A percentile compares a stretch with the other conserved stretches of the same genome.
These are phyloP conservation scores for Lymantria dispar DNA, from an alignment of 2,888 invertebrate species.

Conservation along the genomic window DNA sequence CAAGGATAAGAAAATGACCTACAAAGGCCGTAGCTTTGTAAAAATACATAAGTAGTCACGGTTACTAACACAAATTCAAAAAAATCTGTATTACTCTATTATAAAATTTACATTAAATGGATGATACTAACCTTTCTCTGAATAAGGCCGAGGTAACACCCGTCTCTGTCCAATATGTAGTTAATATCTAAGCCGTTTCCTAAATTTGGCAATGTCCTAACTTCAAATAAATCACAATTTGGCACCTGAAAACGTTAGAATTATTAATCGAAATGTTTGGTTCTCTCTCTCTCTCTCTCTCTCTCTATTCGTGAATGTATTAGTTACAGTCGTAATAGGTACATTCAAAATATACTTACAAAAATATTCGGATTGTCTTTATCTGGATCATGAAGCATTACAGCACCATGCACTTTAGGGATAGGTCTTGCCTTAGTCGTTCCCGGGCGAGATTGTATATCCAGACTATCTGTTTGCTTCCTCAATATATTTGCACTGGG, in stretches of 20 bases:
- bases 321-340: no score
- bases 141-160: conserved; percentile 86
- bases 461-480: conserved; percentile 43
- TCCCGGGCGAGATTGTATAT: conserved; percentile 41
- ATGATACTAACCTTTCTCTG: conserved; percentile 82
- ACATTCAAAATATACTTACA: conserved; percentile 51
- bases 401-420: conserved; percentile 42
- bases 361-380: conserved; percentile 63
- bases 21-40: no score
- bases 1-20: no score
- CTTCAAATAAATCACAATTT: conserved; percentile 87
- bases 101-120: no score
- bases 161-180: conserved; percentile 79
- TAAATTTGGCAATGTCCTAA: conserved; percentile 78
- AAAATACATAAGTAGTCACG: no score
- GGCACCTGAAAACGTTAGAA: conserved; percentile 80
- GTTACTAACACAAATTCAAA: no score
- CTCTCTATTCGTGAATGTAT: no score
- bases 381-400: conserved; percentile 66
- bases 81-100: no score
- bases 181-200: conserved; percentile 74
- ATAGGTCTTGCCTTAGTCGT: conserved; percentile 63
- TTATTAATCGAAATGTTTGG: no score
- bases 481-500: conserved; percentile 41
- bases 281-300: no score